Evolutionary conservation across 2,113 vertebrate genomes (phyloP), one percentile per base, ranked within the genome.

Genomic region (Arvicanthis niloticus): DNA sequence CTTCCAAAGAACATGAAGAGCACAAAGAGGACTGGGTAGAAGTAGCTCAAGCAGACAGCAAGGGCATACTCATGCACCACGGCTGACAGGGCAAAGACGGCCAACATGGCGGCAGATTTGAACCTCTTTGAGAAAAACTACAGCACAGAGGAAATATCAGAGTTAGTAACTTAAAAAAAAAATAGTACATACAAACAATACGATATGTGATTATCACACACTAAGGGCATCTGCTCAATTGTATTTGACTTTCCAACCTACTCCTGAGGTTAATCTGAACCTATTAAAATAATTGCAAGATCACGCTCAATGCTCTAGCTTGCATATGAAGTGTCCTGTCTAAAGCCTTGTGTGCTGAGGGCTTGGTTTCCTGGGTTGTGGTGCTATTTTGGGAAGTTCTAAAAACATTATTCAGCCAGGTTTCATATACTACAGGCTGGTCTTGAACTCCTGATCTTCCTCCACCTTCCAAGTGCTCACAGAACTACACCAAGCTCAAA

Each of bases 1-100:
- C 99, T 99, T 99, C 99, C 99, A 97, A 99, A 99, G 97, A 99
- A 99, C 98, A 99, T 99, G 80, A 99, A 99, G 97, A 99, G 98
- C 97, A 98, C 99, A 62, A 99, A 99, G 96, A 99, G 98, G 73
- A 99, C 99, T 0, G 99, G 99, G 81, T 99, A 99, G 98, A 99
- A 99, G 98, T 99, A 99, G 67, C 99, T 99, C 7, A 99, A 99
- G 98, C 99, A 99, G 97, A 99, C 86, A n/a, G 98, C 99, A 67
- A 99, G 96, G 94, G 99, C 99, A 4, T 99, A 99, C 29, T 99
- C 99, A 0, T 99, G 99, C 67, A 99, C 99, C 11, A 99, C 98
- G 2, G 99, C 99, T 17, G 99, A 99, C 13, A 99, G 96, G 0
- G 99, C 98, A 77, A 99, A 99, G 78, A 99, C 99, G 4, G 99